A percentile compares a stretch with the other conserved stretches of the same genome.
phyloP scores from a whole-genome alignment of 2,888 invertebrate species.

The Azorinus chamasolen region DNA sequence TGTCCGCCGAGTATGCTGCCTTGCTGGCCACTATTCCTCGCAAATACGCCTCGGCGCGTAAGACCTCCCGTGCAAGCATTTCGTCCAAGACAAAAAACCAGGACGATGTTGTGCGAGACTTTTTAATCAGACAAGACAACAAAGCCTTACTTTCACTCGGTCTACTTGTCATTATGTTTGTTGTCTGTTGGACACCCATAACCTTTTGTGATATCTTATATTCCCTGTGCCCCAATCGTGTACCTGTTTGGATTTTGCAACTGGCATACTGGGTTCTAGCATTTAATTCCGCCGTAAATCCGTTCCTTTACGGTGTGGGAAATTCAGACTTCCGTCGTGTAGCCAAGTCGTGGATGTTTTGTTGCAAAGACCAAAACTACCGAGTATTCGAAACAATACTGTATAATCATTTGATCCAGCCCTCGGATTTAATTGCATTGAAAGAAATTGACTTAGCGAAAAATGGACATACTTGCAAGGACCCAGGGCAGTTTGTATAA shows the following conservation, averaged over 20 bases:
- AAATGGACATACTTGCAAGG: too few relatives aligned
- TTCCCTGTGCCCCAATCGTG: constrained; percentile 54
- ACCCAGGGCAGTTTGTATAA: too few relatives aligned
- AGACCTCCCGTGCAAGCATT: constrained; percentile 45
- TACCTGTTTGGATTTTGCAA: constrained; percentile 65
- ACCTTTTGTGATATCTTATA: constrained; percentile 69
- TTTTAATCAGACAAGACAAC: constrained; percentile 79
- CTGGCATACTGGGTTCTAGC: constrained; percentile 76
- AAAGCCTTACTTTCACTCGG: constrained; percentile 78
- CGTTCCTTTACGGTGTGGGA: constrained; percentile 79
- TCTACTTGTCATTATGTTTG: constrained; percentile 74
- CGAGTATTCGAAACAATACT: constrained; percentile 66
- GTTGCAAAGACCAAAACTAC: constrained; percentile 40
- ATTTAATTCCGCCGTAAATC: constrained; percentile 77
- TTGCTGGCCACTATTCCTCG: constrained; percentile 37
- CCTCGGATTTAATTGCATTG: constrained; percentile 33
- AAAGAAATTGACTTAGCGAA: constrained; percentile 25
- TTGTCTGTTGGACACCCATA: constrained; percentile 79
- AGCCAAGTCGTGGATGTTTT: constrained; percentile 46
- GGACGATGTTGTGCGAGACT: constrained; percentile 78
- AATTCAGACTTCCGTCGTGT: constrained; percentile 78
- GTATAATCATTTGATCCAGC: constrained; percentile 49
- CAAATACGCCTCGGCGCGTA: constrained; percentile 15
- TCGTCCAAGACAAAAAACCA: constrained; percentile 52
- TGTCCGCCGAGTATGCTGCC: constrained; percentile 36